A percentile compares a stretch with the other conserved stretches of the same genome.
Conservation (phyloP, 2,113 vertebrate species). For the Mellivora capensis region DNA sequence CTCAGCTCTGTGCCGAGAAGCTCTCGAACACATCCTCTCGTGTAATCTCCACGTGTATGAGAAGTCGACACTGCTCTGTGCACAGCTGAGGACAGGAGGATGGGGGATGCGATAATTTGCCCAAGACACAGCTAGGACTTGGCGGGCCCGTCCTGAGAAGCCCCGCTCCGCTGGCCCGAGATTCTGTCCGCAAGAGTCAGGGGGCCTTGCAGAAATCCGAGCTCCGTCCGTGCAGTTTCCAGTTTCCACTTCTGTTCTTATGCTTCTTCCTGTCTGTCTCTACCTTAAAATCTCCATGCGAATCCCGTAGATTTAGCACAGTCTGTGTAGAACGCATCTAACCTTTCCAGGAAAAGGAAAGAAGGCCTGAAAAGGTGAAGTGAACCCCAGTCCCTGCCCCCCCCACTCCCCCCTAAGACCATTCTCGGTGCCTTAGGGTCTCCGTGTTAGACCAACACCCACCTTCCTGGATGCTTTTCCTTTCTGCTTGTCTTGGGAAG, state of each 20-base stretch:
- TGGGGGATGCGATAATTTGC: not conserved
- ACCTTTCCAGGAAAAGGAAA: not conserved
- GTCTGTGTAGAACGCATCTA: rapidly evolving
- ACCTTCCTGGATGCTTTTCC: not conserved
- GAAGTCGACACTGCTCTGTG: not conserved
- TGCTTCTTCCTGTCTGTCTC: not conserved
- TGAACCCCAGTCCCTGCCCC: too few relatives aligned
- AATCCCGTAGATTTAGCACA: not conserved
- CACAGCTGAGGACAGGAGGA: not conserved
- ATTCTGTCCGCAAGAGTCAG: not conserved
- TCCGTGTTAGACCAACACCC: not conserved
- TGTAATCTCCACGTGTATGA: not conserved
- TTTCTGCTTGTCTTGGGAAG: not conserved
- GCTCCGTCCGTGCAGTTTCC: not conserved
- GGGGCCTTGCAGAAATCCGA: too few relatives aligned
- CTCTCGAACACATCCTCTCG: not conserved
- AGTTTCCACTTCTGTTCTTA: not conserved
- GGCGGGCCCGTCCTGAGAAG: not conserved
- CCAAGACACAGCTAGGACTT: too few relatives aligned
- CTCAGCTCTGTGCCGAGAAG: not conserved
- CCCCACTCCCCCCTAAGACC: too few relatives aligned
- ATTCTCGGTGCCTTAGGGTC: not conserved
- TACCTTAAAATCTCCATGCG: not conserved
- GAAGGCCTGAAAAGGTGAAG: not conserved
- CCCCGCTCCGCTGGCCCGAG: rapidly evolving